Evolutionary conservation across 2,113 vertebrate species (phyloP).

Genomic region (Charina bottae): DNA sequence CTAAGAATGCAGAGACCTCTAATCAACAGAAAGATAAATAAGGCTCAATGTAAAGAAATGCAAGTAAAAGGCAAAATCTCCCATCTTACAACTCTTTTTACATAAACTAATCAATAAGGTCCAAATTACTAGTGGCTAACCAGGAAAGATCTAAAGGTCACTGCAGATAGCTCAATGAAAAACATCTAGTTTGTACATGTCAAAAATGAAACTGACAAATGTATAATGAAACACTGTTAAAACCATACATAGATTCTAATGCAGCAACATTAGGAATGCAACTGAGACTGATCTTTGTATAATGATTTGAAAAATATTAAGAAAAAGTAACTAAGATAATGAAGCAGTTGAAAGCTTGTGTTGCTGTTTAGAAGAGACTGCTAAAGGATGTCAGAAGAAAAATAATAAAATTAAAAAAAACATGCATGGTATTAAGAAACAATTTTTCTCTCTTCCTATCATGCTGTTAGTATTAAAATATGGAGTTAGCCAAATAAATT

Average conservation of each 20-base stretch:
- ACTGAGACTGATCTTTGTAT: not conserved
- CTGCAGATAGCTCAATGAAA: not conserved
- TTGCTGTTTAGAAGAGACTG: not conserved
- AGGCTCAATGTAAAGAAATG: not conserved
- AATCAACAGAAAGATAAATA: not conserved
- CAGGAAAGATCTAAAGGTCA: not conserved
- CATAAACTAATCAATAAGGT: not conserved
- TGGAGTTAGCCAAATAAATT: not conserved
- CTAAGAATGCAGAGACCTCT: not conserved
- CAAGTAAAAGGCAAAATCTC: not conserved
- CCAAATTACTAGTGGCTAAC: not conserved
- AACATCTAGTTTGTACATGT: not conserved
- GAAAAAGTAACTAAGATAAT: not conserved
- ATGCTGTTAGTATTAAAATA: not conserved
- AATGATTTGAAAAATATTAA: not conserved
- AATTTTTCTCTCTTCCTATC: not conserved
- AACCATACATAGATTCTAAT: not conserved
- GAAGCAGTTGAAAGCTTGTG: not conserved
- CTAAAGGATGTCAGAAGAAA: not conserved
- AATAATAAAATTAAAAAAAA: not conserved
- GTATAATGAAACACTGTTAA: not conserved
- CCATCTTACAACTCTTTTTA: not conserved
- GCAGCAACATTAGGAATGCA: not conserved
- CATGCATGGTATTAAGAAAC: not conserved
- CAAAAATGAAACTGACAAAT: not conserved